Conservation (phyloP, 2,888 invertebrate species). For the Pseudococcus jackbeardsleyi region DNA sequence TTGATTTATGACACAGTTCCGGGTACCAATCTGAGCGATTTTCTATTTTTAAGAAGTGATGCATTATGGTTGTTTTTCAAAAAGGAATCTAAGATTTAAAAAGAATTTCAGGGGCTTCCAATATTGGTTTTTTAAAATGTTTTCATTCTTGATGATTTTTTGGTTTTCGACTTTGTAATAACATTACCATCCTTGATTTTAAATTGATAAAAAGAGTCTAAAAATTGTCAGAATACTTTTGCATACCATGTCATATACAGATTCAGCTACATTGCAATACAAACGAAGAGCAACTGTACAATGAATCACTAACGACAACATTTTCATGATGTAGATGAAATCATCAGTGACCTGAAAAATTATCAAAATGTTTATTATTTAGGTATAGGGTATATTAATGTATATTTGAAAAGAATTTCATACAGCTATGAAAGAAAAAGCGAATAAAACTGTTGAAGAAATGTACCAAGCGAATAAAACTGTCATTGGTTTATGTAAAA, state of each 20-base stretch:
- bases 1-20: too few species aligned
- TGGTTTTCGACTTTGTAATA: too few species aligned
- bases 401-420: background rate
- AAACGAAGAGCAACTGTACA: background rate
- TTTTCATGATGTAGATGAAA: slow-evolving; percentile 2
- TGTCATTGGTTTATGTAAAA: slow-evolving; percentile 10
- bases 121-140: too few species aligned
- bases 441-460: slow-evolving; percentile 9
- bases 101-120: too few species aligned
- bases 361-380: background rate
- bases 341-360: background rate
- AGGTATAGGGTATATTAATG: background rate
- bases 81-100: too few species aligned
- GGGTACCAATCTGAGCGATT: too few species aligned
- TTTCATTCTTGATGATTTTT: too few species aligned
- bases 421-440: background rate
- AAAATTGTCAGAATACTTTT: background rate
- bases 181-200: too few species aligned
- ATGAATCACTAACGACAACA: slow-evolving; percentile 13
- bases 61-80: too few species aligned
- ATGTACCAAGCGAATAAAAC: background rate
- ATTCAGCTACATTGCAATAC: background rate
- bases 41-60: too few species aligned
- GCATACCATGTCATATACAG: background rate
- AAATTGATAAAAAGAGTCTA: too few species aligned